These are phyloP conservation scores for Drosophila planitibia DNA, from an alignment of 2,888 invertebrate species.

Conservation along the genomic window DNA sequence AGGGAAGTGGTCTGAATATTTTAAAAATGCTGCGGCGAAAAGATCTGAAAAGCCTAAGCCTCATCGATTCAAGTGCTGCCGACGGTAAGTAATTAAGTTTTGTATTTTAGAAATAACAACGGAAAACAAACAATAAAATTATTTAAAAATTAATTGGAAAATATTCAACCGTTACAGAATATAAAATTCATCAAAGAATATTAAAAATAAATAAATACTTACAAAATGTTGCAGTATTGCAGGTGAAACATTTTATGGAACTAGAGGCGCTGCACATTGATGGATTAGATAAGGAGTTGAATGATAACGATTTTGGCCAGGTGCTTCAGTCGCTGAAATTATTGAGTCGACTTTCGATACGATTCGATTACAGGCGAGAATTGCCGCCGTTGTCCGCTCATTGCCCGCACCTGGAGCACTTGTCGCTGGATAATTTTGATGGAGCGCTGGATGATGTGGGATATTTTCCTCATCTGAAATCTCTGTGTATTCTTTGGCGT, in stretches of 20 bases:
- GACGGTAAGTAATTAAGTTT: slow-evolving; percentile 35
- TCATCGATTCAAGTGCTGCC: slow-evolving; percentile 57
- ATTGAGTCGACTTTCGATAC: slow-evolving; percentile 39
- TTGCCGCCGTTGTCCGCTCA: slow-evolving; percentile 25
- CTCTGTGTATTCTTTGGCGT: slow-evolving; percentile 51
- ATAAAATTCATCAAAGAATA: neutral
- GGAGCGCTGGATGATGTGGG: slow-evolving; percentile 44
- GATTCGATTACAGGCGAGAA: slow-evolving; percentile 43
- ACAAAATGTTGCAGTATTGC: slow-evolving; percentile 36
- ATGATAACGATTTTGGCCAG: slow-evolving; percentile 34
- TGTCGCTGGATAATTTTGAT: slow-evolving; percentile 65
- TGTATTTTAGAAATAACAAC: neutral
- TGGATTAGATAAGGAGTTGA: slow-evolving; percentile 55
- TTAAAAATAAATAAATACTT: too few relatives aligned
- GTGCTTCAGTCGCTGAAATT: slow-evolving; percentile 36
- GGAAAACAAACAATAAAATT: neutral
- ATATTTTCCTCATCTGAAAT: slow-evolving; percentile 40
- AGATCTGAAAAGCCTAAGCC: slow-evolving; percentile 49
- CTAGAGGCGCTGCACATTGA: slow-evolving; percentile 57
- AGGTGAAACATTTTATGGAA: slow-evolving; percentile 46
- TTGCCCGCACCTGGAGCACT: slow-evolving; percentile 50
- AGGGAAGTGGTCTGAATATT: slow-evolving; percentile 18
- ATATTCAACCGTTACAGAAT: neutral
- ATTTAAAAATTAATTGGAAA: neutral
- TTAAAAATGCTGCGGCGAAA: slow-evolving; percentile 37